Evolutionary conservation across 1,140 invertebrate genomes (phyloP), one percentile per base, ranked within the genome.

Genomic region (Hesperophylax magnus): DNA sequence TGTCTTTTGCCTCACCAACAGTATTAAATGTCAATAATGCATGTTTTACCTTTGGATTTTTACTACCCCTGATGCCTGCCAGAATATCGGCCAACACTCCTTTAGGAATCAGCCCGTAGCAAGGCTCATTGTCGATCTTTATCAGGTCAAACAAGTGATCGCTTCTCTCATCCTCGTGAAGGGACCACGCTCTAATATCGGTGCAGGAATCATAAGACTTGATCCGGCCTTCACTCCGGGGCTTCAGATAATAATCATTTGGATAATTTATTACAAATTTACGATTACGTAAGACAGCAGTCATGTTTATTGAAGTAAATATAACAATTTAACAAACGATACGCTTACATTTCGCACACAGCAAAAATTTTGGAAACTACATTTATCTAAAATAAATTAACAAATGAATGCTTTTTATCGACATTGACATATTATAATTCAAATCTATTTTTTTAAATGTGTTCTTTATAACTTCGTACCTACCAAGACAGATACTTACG

Each of bases 111-210:
- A 72, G 14, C 14, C 78, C 54, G 17, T 20, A 6, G 61, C 63
- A 61, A 2, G 27, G 52, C 20, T 52, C 53, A 31, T 34, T 60
- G 22, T 79, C 69, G 22, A 52, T 61, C 61, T 58, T 79, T 34
- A 79, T 72, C 31, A 80, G 15, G 27, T 80, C 78, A 53, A 75
- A 56, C 9, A 80, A 60, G 60, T 80, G 69, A 24, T 75, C 71
- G 15, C 71, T 80, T 27, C 71, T 74, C 27, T 75, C 78, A 18
- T 67, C 18, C 22, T 75, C 78, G n/a, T 80, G 69, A 15, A 80
- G 52, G 14, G 78, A 80, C 78, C 78, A 80, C 0, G 78, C 78
- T 65, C 78, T 61, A 9, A 80, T n/a, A 60, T 80, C 78, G 3
- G 56, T 80, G 39, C 78, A 80, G 14, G 78, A 75, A 27, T 75